A percentile compares a stretch with the other conserved stretches of the same genome.
These are phyloP conservation scores for Mercenaria mercenaria DNA, from an alignment of 1,140 invertebrate species.

Conservation along the genomic window DNA sequence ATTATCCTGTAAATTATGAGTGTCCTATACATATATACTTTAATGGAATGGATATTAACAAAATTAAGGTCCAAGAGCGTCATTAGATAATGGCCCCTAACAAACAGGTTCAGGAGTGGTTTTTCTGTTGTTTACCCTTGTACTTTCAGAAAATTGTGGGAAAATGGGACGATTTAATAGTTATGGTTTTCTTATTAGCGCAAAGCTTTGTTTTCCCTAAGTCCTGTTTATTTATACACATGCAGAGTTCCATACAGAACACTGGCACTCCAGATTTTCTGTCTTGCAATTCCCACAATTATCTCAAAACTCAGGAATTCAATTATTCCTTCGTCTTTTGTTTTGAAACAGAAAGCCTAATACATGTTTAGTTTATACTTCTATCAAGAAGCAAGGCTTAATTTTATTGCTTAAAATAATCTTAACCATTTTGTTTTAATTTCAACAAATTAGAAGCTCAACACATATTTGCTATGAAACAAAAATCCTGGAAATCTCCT, in stretches of 20 bases:
- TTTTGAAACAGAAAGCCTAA: constrained; percentile 52
- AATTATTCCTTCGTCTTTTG: constrained; percentile 53
- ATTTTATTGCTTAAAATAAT: neutral
- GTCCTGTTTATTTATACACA: constrained; percentile 53
- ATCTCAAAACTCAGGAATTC: constrained; percentile 13
- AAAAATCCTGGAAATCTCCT: constrained; percentile 27
- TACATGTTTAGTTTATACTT: constrained; percentile 29
- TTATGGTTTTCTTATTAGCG: constrained; percentile 56
- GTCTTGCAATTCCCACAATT: constrained; percentile 40
- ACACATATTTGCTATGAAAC: constrained; percentile 53
- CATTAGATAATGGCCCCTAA: neutral
- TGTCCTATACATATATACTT: neutral
- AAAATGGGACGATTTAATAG: constrained; percentile 45
- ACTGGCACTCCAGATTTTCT: neutral
- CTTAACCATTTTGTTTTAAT: constrained; percentile 35
- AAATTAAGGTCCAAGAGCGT: constrained; percentile 22
- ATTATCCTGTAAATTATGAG: neutral
- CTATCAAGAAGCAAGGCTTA: neutral
- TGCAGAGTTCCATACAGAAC: constrained; percentile 9
- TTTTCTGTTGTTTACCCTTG: neutral
- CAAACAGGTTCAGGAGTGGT: constrained; percentile 20
- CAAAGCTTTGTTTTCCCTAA: constrained; percentile 50
- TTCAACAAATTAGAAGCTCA: constrained; percentile 38
- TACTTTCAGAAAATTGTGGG: constrained; percentile 5
- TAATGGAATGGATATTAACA: neutral